Percentiles rank a stretch among this genome's conserved stretches.
These are phyloP conservation scores for Heliconius congener DNA, from an alignment of 1,140 invertebrate species.

Conservation along the genomic window DNA sequence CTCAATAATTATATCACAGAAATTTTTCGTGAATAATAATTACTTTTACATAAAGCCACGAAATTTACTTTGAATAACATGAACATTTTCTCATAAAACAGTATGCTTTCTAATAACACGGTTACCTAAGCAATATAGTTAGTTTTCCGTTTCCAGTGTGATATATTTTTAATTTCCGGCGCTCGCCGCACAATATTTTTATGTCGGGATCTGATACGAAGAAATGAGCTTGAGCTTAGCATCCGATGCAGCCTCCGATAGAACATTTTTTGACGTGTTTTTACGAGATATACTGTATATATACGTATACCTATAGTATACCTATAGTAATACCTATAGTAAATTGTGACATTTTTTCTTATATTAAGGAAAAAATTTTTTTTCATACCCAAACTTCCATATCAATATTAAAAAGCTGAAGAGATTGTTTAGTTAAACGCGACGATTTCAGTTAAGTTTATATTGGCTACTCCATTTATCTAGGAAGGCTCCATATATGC, in stretches of 20 bases:
- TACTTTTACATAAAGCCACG: neutral
- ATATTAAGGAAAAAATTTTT: neutral
- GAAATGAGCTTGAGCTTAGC: constrained; percentile 10
- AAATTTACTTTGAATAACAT: neutral
- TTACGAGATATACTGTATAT: neutral
- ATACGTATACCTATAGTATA: neutral
- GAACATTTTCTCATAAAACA: neutral
- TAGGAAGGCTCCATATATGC: no score
- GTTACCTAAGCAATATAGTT: constrained; percentile 20
- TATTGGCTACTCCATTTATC: no score
- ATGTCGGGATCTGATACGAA: constrained; percentile 30
- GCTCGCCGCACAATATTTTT: constrained; percentile 25
- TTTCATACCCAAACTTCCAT: no score
- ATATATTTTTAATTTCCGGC: constrained; percentile 51
- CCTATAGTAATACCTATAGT: neutral
- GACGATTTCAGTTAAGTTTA: no score
- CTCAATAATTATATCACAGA: no score
- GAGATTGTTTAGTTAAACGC: no score
- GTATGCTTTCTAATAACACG: constrained; percentile 12
- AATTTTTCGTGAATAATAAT: no score
- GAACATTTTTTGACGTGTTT: constrained; percentile 1
- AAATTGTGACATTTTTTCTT: neutral
- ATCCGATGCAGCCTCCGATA: constrained; percentile 7
- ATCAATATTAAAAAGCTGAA: no score
- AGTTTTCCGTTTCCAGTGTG: constrained; percentile 34